phyloP scores from a whole-genome alignment of 1,140 invertebrate species.

The Prorops nasuta region DNA sequence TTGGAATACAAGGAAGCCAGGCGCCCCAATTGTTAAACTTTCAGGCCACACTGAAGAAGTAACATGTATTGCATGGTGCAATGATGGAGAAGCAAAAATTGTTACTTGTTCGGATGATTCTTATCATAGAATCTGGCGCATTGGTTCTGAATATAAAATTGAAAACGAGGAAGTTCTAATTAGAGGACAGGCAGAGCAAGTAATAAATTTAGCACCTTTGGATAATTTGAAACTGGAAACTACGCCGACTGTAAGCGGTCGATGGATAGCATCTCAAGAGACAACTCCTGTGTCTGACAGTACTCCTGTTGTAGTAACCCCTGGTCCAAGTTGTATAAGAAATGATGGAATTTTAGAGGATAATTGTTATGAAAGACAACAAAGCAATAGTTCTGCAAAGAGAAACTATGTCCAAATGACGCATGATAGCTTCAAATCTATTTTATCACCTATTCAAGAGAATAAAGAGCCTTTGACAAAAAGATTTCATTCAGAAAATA shows the following conservation, averaged over 20 bases:
- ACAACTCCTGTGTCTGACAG: conserved; percentile 31
- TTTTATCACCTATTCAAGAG: conserved; percentile 50
- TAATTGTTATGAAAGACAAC: too few species aligned
- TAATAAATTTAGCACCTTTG: too few species aligned
- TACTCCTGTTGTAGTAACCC: too few species aligned
- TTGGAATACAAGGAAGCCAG: conserved; percentile 70
- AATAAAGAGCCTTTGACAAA: conserved; percentile 38
- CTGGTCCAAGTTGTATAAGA: too few species aligned
- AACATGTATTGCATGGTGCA: conserved; percentile 79
- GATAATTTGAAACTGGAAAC: conserved; percentile 35
- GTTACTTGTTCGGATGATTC: conserved; percentile 82
- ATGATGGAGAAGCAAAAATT: conserved; percentile 57
- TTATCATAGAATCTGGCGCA: conserved; percentile 72
- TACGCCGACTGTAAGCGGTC: conserved; percentile 33
- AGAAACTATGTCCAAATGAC: conserved; percentile 41
- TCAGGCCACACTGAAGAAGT: conserved; percentile 79
- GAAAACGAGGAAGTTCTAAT: conserved; percentile 54
- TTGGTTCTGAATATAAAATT: conserved; percentile 59
- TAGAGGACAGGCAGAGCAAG: conserved; percentile 59
- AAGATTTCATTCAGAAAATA: conserved; percentile 47
- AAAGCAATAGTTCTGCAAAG: conserved; percentile 37
- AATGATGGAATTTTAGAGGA: too few species aligned
- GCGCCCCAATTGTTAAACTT: conserved; percentile 66
- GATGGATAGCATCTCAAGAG: conserved; percentile 18
- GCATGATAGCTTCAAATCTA: conserved; percentile 30